phyloP scores from a whole-genome alignment of 2,113 vertebrate genomes.

The Tetrax tetrax region DNA sequence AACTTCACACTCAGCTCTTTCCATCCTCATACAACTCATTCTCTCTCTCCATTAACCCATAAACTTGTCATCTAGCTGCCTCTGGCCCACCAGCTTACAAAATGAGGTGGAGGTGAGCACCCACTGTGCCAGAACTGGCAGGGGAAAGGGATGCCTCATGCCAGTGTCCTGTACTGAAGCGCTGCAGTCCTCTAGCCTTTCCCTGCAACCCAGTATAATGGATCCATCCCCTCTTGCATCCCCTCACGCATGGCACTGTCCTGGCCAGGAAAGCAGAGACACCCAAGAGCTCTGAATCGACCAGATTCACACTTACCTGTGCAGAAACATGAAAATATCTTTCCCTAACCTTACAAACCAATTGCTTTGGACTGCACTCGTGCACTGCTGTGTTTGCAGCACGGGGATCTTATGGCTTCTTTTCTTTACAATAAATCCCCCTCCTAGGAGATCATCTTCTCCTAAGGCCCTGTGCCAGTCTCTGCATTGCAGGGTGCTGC shows the following conservation, averaged over 20 bases:
- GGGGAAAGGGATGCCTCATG: not conserved
- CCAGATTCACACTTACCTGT: not conserved
- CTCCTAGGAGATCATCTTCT: not conserved
- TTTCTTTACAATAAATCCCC: not conserved
- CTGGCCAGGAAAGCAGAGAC: not conserved
- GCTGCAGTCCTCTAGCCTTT: not conserved
- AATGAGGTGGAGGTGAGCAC: not conserved
- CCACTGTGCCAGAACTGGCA: not conserved
- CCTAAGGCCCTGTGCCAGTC: not conserved
- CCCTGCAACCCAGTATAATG: not conserved
- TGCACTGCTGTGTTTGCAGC: not conserved
- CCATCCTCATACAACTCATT: not conserved
- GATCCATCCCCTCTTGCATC: not conserved
- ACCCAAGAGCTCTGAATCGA: not conserved
- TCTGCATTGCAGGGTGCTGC: not conserved
- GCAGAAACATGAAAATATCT: not conserved
- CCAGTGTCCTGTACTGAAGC: rapidly evolving
- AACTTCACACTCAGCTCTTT: not conserved
- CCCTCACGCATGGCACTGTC: rapidly evolving
- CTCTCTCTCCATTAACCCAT: not conserved
- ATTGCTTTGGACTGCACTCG: no score
- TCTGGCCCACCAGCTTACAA: not conserved
- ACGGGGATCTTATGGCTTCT: not conserved
- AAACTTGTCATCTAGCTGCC: not conserved
- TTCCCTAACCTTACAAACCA: not conserved